phyloP scores from a whole-genome alignment of 2,797 vertebrate species.

The Nothura maculosa region DNA sequence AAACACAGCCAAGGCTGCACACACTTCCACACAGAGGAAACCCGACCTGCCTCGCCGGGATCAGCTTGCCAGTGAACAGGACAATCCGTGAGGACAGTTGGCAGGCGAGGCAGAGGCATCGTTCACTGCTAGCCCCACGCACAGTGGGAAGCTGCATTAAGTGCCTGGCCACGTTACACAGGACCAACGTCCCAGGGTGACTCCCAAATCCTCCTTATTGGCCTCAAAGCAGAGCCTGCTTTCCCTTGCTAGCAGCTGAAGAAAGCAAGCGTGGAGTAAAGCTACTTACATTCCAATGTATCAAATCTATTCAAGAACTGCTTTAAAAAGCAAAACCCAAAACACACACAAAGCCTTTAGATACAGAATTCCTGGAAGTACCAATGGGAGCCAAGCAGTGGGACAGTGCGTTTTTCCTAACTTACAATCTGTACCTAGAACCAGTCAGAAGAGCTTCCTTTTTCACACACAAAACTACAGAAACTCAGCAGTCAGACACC shows the following conservation, averaged over 20 bases:
- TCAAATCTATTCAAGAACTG: background rate
- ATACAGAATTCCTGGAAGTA: background rate
- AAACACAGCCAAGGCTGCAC: slow-evolving; percentile 33
- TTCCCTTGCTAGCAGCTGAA: background rate
- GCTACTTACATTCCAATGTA: background rate
- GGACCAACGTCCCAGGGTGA: background rate
- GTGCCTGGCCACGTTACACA: background rate
- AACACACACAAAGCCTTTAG: background rate
- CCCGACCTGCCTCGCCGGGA: slow-evolving; percentile 1
- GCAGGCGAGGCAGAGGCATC: background rate
- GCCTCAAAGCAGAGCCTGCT: background rate
- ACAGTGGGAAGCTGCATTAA: background rate
- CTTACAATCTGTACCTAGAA: background rate
- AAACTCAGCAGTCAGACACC: slow-evolving; percentile 2
- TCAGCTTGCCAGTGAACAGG: slow-evolving; percentile 57
- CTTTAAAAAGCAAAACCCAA: background rate
- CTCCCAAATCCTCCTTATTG: background rate
- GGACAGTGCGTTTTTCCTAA: background rate
- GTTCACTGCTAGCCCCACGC: background rate
- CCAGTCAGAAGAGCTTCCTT: slow-evolving; percentile 3
- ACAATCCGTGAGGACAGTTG: slow-evolving; percentile 29
- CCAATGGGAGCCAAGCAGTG: background rate
- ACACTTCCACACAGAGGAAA: background rate
- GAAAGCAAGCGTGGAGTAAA: background rate
- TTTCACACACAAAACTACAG: background rate